Evolutionary conservation across 2,113 vertebrate species (phyloP).

Genomic region (Scortum barcoo): DNA sequence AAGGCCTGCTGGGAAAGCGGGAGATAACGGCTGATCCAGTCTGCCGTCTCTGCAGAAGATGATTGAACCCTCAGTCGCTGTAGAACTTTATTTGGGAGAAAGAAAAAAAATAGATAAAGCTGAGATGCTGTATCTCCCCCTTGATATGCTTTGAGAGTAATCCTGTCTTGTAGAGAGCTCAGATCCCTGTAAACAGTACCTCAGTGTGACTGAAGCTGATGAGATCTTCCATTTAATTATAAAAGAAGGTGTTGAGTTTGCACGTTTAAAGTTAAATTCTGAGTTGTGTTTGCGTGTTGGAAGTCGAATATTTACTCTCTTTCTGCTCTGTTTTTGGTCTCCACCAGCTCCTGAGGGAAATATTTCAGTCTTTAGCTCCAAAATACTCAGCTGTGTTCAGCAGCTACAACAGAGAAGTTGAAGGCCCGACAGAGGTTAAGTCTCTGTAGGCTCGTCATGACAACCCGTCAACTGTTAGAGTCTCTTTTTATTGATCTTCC

Average conservation of each 20-base stretch:
- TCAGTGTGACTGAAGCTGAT: background rate
- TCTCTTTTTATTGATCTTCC: background rate
- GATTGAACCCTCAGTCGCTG: slow-evolving; percentile 49
- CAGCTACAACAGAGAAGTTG: background rate
- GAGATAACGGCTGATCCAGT: slow-evolving; percentile 75
- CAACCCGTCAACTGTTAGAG: too few relatives aligned
- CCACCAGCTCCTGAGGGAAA: too few relatives aligned
- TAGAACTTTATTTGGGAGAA: slow-evolving; percentile 62
- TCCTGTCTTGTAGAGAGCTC: slow-evolving; percentile 2
- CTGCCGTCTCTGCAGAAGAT: slow-evolving; percentile 36
- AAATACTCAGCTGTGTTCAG: background rate
- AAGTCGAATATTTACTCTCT: too few relatives aligned
- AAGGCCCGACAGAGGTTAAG: too few relatives aligned
- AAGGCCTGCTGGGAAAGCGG: slow-evolving; percentile 65
- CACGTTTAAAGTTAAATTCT: slow-evolving; percentile 20
- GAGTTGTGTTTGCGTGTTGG: too few relatives aligned
- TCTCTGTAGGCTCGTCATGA: background rate
- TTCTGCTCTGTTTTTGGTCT: too few relatives aligned
- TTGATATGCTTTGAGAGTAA: slow-evolving; percentile 24
- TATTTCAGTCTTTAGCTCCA: background rate
- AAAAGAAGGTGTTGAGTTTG: background rate
- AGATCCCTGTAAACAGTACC: background rate
- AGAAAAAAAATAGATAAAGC: slow-evolving; percentile 48
- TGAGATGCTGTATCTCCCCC: slow-evolving; percentile 5
- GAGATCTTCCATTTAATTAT: background rate